Conservation (phyloP, 2,113 vertebrate species). For the Marmota flaviventris region DNA sequence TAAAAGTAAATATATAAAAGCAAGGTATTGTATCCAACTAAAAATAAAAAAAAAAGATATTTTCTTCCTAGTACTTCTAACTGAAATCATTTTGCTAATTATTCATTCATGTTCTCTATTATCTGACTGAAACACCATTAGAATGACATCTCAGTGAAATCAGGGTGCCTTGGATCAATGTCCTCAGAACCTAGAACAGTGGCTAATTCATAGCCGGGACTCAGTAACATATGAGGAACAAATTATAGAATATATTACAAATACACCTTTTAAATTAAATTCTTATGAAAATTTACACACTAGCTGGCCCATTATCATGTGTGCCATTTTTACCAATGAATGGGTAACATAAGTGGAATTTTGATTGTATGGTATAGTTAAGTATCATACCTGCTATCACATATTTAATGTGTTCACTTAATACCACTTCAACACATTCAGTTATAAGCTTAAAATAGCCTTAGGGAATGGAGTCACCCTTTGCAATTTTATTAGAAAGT, state of each 20-base stretch:
- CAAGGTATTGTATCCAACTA: no score
- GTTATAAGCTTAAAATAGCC: constrained; percentile 30
- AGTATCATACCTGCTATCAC: background rate
- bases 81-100: background rate
- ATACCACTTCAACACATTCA: background rate
- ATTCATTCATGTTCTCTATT: constrained; percentile 8
- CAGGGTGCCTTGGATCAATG: background rate
- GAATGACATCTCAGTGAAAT: background rate
- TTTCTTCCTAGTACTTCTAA: constrained; percentile 28
- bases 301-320: background rate
- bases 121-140: background rate
- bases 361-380: background rate
- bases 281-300: background rate
- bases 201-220: background rate
- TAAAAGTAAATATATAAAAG: no score
- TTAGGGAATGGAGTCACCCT: background rate
- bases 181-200: background rate
- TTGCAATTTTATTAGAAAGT: constrained; percentile 64
- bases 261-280: background rate
- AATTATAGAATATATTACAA: background rate
- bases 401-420: constrained; percentile 45
- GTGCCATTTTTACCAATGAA: background rate
- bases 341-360: background rate
- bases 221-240: background rate
- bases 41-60: background rate